Evolutionary conservation across 2,797 vertebrate species (phyloP), one percentile per base, ranked within the genome.

Genomic region (Nannoperca australis): DNA sequence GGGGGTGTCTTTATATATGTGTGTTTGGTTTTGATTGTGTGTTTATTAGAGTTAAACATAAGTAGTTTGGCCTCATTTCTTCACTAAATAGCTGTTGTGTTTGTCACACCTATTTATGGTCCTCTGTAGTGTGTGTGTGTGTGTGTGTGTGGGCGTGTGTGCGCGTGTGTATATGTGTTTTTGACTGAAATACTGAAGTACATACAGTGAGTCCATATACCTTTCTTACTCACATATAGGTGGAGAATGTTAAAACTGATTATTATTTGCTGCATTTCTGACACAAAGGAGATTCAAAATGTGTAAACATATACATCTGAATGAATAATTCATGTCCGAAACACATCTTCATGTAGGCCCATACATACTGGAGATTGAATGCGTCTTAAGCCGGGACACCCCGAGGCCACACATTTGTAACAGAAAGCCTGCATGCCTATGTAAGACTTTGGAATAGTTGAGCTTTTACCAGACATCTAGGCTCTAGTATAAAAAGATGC

Each of bases 21-120:
- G 61, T 77, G 71, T 80, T 32, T 59, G 32, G 76, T 34, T 81
- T 42, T 63, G 32, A 24, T 36, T n/a, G n/a, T n/a, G 45, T 75
- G 74, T 71, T 51, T 18, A 36, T 59, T 59, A 22, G 40, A 63
- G 36, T 59, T 61, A 47, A 84, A 78, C 59, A 66, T 67, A 17
- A 83, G 32, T 72, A 66, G 27, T 73, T 66, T 73, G 72, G 44
- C 73, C 78, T 71, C 44, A 73, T 82, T 86, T 74, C 42, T 36
- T 81, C 51, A 64, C 45, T 59, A 50, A 62, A 66, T 20, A 67
- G 71, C 61, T 66, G 63, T 84, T 63, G 70, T 45, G 30, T 66
- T 40, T 80, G 69, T 78, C 72, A 76, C 58, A 58, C 53, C 71
- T 69, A 65, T 76, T 76, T 73, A 51, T 56, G 64, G 27, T 64